These are phyloP conservation scores for Dallia pectoralis DNA, from an alignment of 2,797 vertebrate species.

Conservation along the genomic window DNA sequence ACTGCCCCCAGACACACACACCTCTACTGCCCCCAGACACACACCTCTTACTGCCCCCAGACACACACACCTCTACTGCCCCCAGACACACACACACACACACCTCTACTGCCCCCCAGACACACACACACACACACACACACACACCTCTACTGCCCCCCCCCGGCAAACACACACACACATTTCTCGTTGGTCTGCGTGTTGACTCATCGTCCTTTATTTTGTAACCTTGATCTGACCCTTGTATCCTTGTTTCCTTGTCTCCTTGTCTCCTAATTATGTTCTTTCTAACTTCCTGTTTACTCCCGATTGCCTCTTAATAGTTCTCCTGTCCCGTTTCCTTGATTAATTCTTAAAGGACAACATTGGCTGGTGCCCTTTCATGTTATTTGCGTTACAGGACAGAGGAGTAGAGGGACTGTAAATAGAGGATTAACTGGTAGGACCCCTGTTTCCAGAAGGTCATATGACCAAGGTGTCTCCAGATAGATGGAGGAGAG, in stretches of 20 bases:
- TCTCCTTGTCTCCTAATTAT: conserved; percentile 1
- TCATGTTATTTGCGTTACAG: too few species aligned
- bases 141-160: too few species aligned
- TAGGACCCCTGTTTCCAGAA: background rate
- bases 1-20: conserved; percentile 30
- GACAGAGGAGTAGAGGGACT: background rate
- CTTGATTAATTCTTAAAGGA: too few species aligned
- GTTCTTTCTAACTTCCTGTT: background rate
- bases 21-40: conserved; percentile 43
- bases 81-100: conserved; percentile 7
- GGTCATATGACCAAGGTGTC: background rate
- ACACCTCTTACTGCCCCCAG: too few species aligned
- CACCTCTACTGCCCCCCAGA: conserved; percentile 25
- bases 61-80: conserved; percentile 26
- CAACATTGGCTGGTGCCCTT: too few species aligned
- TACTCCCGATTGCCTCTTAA: background rate
- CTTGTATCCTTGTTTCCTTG: conserved; percentile 1
- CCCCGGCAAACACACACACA: too few species aligned
- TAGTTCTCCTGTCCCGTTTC: conserved; percentile 34
- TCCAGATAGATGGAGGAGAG: background rate
- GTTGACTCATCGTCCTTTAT: background rate
- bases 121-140: conserved; percentile 36
- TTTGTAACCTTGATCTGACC: background rate
- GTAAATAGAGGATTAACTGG: background rate
- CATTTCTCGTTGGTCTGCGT: background rate